phyloP scores from a whole-genome alignment of 1,140 invertebrate species.

The Atopsyche davidsoni region DNA sequence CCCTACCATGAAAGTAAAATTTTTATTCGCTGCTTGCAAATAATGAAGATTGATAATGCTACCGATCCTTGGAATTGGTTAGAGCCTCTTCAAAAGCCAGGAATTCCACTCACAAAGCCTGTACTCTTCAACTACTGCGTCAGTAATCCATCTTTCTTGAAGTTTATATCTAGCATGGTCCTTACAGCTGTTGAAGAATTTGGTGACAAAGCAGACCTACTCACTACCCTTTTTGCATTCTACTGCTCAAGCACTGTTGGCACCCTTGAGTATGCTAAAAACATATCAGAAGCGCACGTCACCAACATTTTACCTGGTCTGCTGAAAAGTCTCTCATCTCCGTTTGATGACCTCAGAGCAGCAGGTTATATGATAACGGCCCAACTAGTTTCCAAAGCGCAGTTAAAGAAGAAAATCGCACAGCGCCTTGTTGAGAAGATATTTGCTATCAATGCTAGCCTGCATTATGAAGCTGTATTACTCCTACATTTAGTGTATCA shows the following conservation, averaged over 20 bases:
- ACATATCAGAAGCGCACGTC: constrained; percentile 62
- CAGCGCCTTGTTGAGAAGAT: constrained; percentile 57
- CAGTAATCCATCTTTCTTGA: constrained; percentile 61
- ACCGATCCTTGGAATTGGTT: constrained; percentile 76
- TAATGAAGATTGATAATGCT: constrained; percentile 58
- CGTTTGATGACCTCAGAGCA: constrained; percentile 62
- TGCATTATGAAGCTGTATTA: constrained; percentile 52
- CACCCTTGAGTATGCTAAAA: constrained; percentile 50
- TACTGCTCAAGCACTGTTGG: constrained; percentile 68
- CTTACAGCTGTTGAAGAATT: constrained; percentile 59
- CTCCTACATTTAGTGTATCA: constrained; percentile 57
- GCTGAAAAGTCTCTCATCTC: constrained; percentile 60
- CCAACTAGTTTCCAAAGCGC: constrained; percentile 59
- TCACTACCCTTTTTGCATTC: constrained; percentile 71
- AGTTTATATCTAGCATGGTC: constrained; percentile 67
- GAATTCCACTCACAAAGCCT: constrained; percentile 62
- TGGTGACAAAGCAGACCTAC: constrained; percentile 49
- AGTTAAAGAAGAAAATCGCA: constrained; percentile 55
- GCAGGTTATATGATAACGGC: constrained; percentile 69
- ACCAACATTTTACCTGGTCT: constrained; percentile 64
- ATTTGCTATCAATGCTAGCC: constrained; percentile 46
- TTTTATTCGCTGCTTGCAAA: constrained; percentile 77
- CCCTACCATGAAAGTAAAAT: constrained; percentile 89
- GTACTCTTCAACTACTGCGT: constrained; percentile 67
- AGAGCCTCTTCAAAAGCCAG: constrained; percentile 62